Percentiles rank a stretch among this genome's conserved stretches.
Conservation (phyloP, 2,113 vertebrate genomes). For the Mustelus asterias region DNA sequence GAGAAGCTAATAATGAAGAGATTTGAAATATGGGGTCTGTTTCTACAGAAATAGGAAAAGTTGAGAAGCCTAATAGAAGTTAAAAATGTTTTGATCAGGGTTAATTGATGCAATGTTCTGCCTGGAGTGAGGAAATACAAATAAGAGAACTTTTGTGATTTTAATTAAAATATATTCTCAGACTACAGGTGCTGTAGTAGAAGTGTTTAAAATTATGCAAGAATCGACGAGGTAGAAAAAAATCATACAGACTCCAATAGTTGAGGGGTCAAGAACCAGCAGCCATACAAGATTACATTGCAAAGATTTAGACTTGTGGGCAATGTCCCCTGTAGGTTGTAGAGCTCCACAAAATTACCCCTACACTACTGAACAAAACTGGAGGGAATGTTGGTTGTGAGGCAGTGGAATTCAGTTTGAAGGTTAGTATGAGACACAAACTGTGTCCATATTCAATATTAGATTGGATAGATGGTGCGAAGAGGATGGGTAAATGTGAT, state of each 20-base stretch:
- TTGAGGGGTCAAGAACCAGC: neutral
- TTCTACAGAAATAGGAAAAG: neutral
- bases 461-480: neutral
- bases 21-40: neutral
- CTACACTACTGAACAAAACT: no score
- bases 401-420: neutral
- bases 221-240: neutral
- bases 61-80: neutral
- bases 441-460: neutral
- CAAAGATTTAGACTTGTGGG: neutral
- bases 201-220: neutral
- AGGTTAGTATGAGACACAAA: neutral
- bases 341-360: no score
- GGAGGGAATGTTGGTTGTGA: neutral
- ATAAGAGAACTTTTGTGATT: neutral
- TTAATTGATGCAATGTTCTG: neutral
- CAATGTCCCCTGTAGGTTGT: no score
- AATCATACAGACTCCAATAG: neutral
- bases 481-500: neutral
- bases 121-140: neutral
- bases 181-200: neutral
- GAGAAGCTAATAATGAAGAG: neutral
- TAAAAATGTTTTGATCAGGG: no score
- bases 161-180: no score
- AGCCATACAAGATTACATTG: neutral